phyloP scores from a whole-genome alignment of 92 coral and sea anemone genomes.

The Zoanthus solanderi region DNA sequence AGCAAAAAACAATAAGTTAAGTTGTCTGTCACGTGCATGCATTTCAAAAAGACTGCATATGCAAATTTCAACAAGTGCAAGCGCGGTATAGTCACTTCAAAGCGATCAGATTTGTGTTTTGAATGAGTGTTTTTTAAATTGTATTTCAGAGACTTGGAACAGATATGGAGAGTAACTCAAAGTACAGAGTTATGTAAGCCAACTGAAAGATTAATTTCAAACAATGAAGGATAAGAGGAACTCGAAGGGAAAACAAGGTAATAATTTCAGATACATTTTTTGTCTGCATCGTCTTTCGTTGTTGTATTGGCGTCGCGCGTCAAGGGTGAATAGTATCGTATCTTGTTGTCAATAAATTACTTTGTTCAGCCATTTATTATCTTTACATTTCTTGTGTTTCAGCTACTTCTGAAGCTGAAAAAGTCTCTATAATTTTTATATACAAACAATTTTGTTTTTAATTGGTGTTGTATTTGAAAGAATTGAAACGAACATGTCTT shows the following conservation, averaged over 20 bases:
- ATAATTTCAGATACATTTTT: not conserved
- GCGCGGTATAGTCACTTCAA: not conserved
- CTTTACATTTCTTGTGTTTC: not conserved
- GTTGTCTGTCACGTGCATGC: not conserved
- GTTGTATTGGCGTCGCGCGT: not conserved
- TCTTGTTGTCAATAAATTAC: not conserved
- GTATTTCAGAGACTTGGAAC: too few species aligned
- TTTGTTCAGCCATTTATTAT: not conserved
- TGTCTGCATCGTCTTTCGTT: not conserved
- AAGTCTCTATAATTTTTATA: not conserved
- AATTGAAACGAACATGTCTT: not conserved
- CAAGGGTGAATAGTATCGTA: not conserved
- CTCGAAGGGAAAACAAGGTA: constrained; percentile 36
- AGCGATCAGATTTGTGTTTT: constrained; percentile 30
- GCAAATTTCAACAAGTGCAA: constrained; percentile 8
- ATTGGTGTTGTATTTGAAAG: constrained; percentile 13
- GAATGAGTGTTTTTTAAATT: constrained; percentile 11
- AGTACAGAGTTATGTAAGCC: not conserved
- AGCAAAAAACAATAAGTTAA: not conserved
- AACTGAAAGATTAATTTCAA: not conserved
- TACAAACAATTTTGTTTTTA: constrained; percentile 4
- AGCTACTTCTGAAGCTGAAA: not conserved
- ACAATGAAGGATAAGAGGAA: constrained; percentile 34
- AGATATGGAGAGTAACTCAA: constrained; percentile 12
- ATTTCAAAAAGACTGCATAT: not conserved